Base-by-base conservation (phyloP, 2,797 vertebrate genomes). In the Mastacembelus armatus region DNA sequence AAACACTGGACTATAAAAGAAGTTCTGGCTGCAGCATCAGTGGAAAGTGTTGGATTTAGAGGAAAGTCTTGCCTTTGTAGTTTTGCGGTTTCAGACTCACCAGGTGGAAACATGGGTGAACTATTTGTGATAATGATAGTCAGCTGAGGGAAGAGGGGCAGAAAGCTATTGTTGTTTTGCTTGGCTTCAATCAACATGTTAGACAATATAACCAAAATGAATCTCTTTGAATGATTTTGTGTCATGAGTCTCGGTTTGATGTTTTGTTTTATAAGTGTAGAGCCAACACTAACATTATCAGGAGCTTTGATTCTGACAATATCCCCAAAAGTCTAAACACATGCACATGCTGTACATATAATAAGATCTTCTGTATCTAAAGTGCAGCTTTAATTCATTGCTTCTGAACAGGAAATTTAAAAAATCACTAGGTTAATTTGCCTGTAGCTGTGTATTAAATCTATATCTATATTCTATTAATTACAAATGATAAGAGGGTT, bases 81-180 rank as follows among this genome's bases (percentile, higher is more conserved):
- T 78, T 39, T 65, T 71, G 78, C 54, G 78, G 83, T 70, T 87
- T 73, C 18, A 35, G 61, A 27, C 59, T 64, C 64, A 10, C 42
- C 76, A 79, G 86, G 85, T 89, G 66, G 62, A 87, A 83, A 81
- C 70, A 61, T 52, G 59, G 54, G 57, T 71, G 74, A 87, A 84
- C 63, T 65, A 38, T 56, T 54, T 77, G 57, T 1, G 55, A 68
- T 88, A 92, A 91, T 90, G 66, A 58, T 10, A 74, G 7, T 81
- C 91, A 87, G 88, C 83, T 89, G 86, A 74, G 51, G n/a, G 64
- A 48, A 48, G 54, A 74, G 62, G 43, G 72, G 60, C 74, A 59
- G 22, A 77, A 21, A 11, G 38, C 47, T 65, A 59, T 4, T 9
- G 12, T 24, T 60, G 66, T 70, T 74, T 38, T 72, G 50, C 68